A percentile compares a stretch with the other conserved stretches of the same genome.
Evolutionary conservation across 1,140 invertebrate genomes (phyloP).

Genomic region (Drosophila mauritiana): DNA sequence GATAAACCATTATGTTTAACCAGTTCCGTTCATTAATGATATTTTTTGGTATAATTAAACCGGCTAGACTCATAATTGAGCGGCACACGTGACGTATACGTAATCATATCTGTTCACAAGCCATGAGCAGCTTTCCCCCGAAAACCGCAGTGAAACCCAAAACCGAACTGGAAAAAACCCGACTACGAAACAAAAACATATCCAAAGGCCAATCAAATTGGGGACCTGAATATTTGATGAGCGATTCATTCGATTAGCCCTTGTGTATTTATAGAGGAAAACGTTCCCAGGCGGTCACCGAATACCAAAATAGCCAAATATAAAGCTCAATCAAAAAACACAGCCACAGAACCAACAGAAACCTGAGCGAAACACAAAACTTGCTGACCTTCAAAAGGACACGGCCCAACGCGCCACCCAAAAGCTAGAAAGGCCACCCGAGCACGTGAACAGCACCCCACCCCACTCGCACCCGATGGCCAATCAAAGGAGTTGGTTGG

Average conservation of each 20-base stretch:
- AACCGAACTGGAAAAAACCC: slow-evolving; percentile 27
- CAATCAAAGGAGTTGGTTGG: slow-evolving; percentile 16
- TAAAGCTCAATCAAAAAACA: slow-evolving; percentile 48
- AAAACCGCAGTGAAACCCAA: background rate
- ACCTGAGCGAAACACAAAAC: slow-evolving; percentile 40
- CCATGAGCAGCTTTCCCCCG: slow-evolving; percentile 28
- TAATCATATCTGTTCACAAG: slow-evolving; percentile 16
- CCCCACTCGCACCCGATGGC: background rate
- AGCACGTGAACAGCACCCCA: slow-evolving; percentile 42
- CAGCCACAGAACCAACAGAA: slow-evolving; percentile 27
- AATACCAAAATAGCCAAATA: slow-evolving; percentile 60
- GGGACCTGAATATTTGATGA: slow-evolving; percentile 37
- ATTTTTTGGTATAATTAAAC: slow-evolving; percentile 28
- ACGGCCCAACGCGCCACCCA: slow-evolving; percentile 55
- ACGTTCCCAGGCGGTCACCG: slow-evolving; percentile 31
- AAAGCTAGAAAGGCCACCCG: slow-evolving; percentile 21
- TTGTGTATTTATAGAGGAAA: slow-evolving; percentile 39
- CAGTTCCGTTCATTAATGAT: slow-evolving; percentile 7
- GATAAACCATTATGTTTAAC: slow-evolving; percentile 20
- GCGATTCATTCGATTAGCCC: slow-evolving; percentile 33
- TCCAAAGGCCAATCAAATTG: slow-evolving; percentile 34
- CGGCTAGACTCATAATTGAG: slow-evolving; percentile 24
- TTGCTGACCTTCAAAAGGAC: slow-evolving; percentile 83
- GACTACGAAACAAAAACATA: slow-evolving; percentile 23
- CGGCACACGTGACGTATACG: slow-evolving; percentile 49